Evolutionary conservation across 2,113 vertebrate genomes (phyloP), one percentile per base, ranked within the genome.

Genomic region (Cyanistes caeruleus): DNA sequence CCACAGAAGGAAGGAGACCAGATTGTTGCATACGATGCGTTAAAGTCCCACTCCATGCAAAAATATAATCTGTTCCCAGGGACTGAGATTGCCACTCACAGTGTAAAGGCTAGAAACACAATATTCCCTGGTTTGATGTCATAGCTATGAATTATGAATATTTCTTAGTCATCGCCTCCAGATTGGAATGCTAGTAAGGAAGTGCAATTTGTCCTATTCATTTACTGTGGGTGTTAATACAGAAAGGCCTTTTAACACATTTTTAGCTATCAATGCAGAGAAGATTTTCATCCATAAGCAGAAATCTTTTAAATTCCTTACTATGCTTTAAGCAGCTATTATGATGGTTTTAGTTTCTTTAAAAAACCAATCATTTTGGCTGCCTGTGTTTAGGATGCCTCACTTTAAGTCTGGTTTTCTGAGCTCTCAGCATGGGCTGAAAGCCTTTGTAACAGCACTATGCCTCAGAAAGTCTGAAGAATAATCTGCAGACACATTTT

Each of bases 111-210:
- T 89, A 70, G 84, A 89, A 84, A 56, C 60, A 78, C 25, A 62
- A n/a, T 90, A 89, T 84, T 84, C 69, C 70, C 51, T 65, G 43
- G 51, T 87, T 74, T 95, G 88, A 93, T 81, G 81, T 87, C 90
- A 94, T 68, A 81, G 55, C 15, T 89, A 93, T 84, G 87, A 96
- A 94, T 94, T 95, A 91, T 87, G 73, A 93, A 93, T 93, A 81
- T 94, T 84, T 95, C 77, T 93, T 93, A 96, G 84, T 95, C 81
- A 94, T 87, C 8, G 2, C 69, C 55, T 94, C 41, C 55, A 65
- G 84, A 91, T 46, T 81, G 51, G 55, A 74, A 91, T 78, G 81
- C 52, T 93, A 91, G 92, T 48, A 78, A 91, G 78, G 55, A 63
- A 91, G 51, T 87, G 69, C 84, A 94, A 89, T 94, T 93, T 93